These are phyloP conservation scores for Drosophila nigricruria DNA, from an alignment of 2,888 invertebrate species.

Conservation along the genomic window DNA sequence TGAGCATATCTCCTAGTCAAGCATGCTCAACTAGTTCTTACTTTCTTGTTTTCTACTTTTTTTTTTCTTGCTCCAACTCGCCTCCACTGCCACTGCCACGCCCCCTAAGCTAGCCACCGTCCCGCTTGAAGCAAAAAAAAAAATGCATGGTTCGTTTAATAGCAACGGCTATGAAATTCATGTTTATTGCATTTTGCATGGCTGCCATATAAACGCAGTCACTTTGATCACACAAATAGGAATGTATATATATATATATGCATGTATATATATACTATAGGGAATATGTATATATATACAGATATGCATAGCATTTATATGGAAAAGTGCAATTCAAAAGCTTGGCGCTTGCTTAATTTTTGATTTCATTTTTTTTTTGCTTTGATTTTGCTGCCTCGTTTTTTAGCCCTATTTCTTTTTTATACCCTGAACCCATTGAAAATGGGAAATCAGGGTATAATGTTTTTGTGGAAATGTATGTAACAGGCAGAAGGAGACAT, in stretches of 20 bases:
- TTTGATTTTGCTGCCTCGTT: conserved; percentile 22
- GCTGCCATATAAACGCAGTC: conserved; percentile 40
- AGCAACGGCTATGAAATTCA: conserved; percentile 58
- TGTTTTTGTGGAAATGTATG: too few species aligned
- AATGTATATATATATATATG: conserved; percentile 8
- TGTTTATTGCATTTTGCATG: conserved; percentile 72
- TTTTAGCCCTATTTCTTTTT: conserved; percentile 6
- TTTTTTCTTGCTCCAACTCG: conserved; percentile 14
- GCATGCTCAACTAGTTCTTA: neutral
- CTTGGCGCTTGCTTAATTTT: conserved; percentile 56
- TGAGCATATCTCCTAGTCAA: neutral
- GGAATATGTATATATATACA: neutral
- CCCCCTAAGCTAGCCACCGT: conserved; percentile 18
- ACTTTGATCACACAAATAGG: conserved; percentile 25
- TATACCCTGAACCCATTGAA: too few species aligned
- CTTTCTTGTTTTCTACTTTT: neutral
- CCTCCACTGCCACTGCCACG: neutral
- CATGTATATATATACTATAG: neutral
- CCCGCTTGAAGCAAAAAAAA: conserved; percentile 24
- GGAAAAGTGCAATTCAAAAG: conserved; percentile 35
- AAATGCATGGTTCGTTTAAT: conserved; percentile 73
- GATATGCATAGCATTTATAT: neutral
- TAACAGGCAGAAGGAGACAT: too few species aligned
- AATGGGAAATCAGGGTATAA: too few species aligned
- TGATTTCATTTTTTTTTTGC: conserved; percentile 31